Evolutionary conservation across 2,113 vertebrate genomes (phyloP).

Genomic region (Polypterus senegalus): DNA sequence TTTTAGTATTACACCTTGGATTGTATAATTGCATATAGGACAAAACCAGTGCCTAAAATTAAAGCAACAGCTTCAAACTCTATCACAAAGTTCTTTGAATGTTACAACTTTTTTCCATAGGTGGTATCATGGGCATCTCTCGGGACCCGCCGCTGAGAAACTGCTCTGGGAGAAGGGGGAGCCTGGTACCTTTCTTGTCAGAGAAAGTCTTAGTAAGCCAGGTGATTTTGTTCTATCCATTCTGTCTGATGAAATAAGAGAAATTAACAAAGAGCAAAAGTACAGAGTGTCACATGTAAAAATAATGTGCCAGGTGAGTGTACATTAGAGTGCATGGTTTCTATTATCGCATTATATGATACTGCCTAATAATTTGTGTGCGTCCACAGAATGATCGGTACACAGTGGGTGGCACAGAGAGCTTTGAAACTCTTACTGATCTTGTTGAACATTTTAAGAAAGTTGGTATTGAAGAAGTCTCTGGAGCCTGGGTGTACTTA

Average conservation of each 20-base stretch:
- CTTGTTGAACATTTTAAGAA: conserved; percentile 81
- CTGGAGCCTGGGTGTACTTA: conserved; percentile 68
- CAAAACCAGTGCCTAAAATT: too few relatives aligned
- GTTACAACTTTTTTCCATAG: conserved; percentile 23
- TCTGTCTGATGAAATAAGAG: conserved; percentile 62
- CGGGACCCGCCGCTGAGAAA: conserved; percentile 75
- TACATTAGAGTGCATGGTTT: background rate
- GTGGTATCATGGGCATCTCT: conserved; percentile 93
- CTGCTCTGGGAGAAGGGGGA: conserved; percentile 62
- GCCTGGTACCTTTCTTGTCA: conserved; percentile 77
- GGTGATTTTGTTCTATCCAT: conserved; percentile 87
- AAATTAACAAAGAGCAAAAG: conserved; percentile 29
- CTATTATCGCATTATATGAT: background rate
- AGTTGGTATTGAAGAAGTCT: conserved; percentile 75
- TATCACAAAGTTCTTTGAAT: too few relatives aligned
- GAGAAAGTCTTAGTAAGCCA: conserved; percentile 89
- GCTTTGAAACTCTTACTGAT: conserved; percentile 72
- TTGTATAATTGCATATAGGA: too few relatives aligned
- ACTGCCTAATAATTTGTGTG: conserved; percentile 6
- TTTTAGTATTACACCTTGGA: too few relatives aligned
- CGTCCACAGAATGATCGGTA: conserved; percentile 65
- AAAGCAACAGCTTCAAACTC: too few relatives aligned
- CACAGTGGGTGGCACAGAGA: conserved; percentile 67
- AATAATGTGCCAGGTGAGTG: conserved; percentile 78
- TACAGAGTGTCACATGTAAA: conserved; percentile 84